phyloP scores from a whole-genome alignment of 2,113 vertebrate species.

The Naja naja region DNA sequence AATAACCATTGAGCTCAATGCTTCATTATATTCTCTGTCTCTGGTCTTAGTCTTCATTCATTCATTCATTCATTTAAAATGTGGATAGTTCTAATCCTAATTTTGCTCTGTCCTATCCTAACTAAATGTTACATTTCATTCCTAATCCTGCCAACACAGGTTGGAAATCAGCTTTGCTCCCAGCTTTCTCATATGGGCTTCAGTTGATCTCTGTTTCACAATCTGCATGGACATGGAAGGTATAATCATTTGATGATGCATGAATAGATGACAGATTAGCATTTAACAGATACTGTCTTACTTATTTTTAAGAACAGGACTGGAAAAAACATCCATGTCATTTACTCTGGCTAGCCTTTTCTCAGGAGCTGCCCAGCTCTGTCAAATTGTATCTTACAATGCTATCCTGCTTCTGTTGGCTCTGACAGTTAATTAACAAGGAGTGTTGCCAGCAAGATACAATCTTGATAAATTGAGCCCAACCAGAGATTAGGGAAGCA shows the following conservation, averaged over 20 bases:
- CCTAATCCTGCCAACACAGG: background rate
- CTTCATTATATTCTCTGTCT: background rate
- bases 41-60: background rate
- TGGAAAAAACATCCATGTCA: background rate
- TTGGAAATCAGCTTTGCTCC: background rate
- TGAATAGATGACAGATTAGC: background rate
- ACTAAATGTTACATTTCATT: background rate
- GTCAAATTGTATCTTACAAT: background rate
- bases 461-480: background rate
- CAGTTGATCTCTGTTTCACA: background rate
- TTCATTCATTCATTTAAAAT: background rate
- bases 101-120: background rate
- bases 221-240: background rate
- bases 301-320: background rate
- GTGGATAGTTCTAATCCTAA: background rate
- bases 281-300: background rate
- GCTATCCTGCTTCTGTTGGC: background rate
- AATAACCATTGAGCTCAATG: too few species aligned
- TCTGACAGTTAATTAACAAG: background rate
- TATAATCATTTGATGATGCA: background rate
- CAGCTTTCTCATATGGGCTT: background rate
- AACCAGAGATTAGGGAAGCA: background rate
- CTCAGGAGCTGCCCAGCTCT: background rate
- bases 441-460: background rate
- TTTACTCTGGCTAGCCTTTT: background rate